These are phyloP conservation scores for Nycticryphes semicollaris DNA, from an alignment of 2,113 vertebrate species.

Conservation along the genomic window DNA sequence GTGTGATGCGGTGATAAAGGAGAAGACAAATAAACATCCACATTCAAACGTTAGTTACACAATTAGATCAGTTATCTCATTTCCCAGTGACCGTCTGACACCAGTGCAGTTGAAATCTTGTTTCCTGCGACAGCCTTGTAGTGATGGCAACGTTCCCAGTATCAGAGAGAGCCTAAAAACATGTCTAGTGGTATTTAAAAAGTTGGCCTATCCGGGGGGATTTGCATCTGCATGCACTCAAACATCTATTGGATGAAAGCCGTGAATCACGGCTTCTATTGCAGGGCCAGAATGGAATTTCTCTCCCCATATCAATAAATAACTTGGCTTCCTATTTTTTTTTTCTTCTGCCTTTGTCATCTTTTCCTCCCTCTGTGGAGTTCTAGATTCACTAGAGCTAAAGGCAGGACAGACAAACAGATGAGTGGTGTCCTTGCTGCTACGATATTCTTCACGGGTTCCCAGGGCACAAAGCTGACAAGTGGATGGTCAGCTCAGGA, in stretches of 20 bases:
- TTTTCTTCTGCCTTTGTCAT: not conserved
- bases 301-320: not conserved
- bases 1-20: not conserved
- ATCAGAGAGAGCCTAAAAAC: not conserved
- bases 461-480: not conserved
- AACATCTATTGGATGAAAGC: not conserved
- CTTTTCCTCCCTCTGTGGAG: not conserved
- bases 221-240: conserved; percentile 29
- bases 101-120: not conserved
- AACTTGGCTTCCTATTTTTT: conserved; percentile 11
- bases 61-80: not conserved
- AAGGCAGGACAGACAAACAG: not conserved
- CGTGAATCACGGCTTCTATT: not conserved
- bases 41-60: not conserved
- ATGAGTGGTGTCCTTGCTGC: not conserved
- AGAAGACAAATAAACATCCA: not conserved
- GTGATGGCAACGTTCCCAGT: conserved; percentile 22
- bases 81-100: not conserved
- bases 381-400: not conserved
- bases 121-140: not conserved
- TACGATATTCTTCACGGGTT: not conserved
- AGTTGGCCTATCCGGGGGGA: not conserved
- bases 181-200: not conserved
- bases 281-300: conserved; percentile 8
- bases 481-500: not conserved